Percentiles rank a stretch among this genome's conserved stretches.
Evolutionary conservation across 1,140 invertebrate species (phyloP).

Genomic region (Bombus polaris): DNA sequence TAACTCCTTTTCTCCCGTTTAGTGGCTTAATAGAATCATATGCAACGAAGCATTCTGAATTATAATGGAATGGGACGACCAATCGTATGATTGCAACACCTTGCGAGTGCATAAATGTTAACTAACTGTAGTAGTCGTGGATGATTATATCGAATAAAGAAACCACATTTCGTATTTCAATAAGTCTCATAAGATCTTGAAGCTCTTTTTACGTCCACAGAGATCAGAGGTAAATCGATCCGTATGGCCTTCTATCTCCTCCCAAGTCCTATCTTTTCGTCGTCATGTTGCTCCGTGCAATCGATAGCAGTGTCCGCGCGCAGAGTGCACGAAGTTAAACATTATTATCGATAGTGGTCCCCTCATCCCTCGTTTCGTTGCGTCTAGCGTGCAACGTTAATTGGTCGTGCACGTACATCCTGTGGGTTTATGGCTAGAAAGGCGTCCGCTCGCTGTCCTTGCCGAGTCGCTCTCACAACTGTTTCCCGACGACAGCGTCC

Average conservation of each 20-base stretch:
- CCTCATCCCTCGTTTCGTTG: conserved; percentile 14
- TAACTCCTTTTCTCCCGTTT: neutral
- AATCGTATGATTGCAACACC: neutral
- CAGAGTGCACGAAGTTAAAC: conserved; percentile 46
- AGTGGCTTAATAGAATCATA: neutral
- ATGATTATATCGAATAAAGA: neutral
- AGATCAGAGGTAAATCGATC: neutral
- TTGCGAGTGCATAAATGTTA: neutral
- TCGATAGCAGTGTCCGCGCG: conserved; percentile 31
- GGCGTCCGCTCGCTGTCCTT: conserved; percentile 8
- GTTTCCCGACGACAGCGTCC: neutral
- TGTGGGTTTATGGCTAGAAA: conserved; percentile 39
- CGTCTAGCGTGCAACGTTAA: conserved; percentile 33
- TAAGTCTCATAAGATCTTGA: neutral
- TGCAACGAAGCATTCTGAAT: neutral
- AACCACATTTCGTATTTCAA: neutral
- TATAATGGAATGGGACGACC: neutral
- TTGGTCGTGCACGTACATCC: conserved; percentile 37
- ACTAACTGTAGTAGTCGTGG: too few species aligned
- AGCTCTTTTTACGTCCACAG: neutral
- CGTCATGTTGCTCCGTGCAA: conserved; percentile 17
- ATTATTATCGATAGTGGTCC: conserved; percentile 45
- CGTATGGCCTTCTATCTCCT: neutral
- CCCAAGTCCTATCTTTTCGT: conserved; percentile 15
- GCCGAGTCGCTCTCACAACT: neutral